Evolutionary conservation across 2,797 vertebrate genomes (phyloP).

Genomic region (Enteromius treurensis): DNA sequence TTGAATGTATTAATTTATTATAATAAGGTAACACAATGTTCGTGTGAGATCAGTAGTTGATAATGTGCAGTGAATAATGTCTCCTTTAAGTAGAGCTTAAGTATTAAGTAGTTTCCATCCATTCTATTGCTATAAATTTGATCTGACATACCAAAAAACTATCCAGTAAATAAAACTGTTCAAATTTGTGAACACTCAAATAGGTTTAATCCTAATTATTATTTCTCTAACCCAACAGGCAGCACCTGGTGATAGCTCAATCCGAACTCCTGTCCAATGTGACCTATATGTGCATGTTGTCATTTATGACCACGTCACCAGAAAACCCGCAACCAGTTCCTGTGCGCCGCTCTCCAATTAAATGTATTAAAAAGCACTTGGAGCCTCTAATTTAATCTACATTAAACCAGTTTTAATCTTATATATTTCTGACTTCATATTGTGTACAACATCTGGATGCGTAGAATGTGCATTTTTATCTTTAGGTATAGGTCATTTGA

Average conservation of each 20-base stretch:
- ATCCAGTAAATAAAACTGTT: background rate
- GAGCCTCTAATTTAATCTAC: constrained; percentile 51
- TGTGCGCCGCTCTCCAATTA: constrained; percentile 49
- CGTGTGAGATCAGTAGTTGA: background rate
- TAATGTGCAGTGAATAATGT: background rate
- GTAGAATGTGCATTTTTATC: constrained; percentile 6
- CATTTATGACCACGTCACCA: constrained; percentile 77
- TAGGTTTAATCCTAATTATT: background rate
- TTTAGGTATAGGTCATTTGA: background rate
- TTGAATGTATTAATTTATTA: background rate
- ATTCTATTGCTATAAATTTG: background rate
- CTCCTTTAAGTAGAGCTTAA: background rate
- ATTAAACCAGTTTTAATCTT: constrained; percentile 49
- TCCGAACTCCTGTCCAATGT: constrained; percentile 75
- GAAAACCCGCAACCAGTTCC: constrained; percentile 63
- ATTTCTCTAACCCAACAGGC: constrained; percentile 72
- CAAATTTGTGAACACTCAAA: background rate
- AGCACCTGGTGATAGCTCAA: constrained; percentile 78
- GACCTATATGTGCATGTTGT: constrained; percentile 81
- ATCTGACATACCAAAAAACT: background rate
- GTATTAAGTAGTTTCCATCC: background rate
- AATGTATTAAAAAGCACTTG: constrained; percentile 45
- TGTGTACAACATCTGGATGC: constrained; percentile 45
- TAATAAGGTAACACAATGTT: background rate
- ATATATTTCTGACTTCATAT: constrained; percentile 28